phyloP scores from a whole-genome alignment of 2,888 invertebrate species.

The Silvanus unidentatus region DNA sequence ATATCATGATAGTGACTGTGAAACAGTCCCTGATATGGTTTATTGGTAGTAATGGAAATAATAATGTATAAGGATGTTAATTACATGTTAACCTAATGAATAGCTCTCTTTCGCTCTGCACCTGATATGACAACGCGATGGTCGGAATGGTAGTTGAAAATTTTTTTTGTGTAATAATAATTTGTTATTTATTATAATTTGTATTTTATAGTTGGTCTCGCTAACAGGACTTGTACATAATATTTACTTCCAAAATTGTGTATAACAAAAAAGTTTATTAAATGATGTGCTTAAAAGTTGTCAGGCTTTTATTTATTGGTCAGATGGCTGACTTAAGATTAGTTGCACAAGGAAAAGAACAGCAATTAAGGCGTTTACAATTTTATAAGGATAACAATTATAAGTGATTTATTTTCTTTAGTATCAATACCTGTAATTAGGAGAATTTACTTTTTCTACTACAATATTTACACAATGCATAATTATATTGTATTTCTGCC shows the following conservation, averaged over 20 bases:
- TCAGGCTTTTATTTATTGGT: too few relatives aligned
- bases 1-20: slow-evolving; percentile 32
- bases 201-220: slow-evolving; percentile 45
- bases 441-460: too few relatives aligned
- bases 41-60: slow-evolving; percentile 14
- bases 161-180: slow-evolving; percentile 32
- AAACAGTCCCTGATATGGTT: slow-evolving; percentile 25
- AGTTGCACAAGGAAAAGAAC: too few relatives aligned
- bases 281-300: slow-evolving; percentile 39
- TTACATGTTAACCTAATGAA: slow-evolving; percentile 21
- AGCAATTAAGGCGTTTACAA: too few relatives aligned
- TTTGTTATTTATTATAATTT: slow-evolving; percentile 44
- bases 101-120: slow-evolving; percentile 41
- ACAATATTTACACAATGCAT: too few relatives aligned
- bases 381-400: too few relatives aligned
- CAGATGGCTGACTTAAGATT: too few relatives aligned
- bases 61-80: slow-evolving; percentile 16
- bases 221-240: slow-evolving; percentile 46
- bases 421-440: too few relatives aligned
- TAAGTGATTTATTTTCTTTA: too few relatives aligned
- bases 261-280: slow-evolving; percentile 44
- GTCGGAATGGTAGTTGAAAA: slow-evolving; percentile 33
- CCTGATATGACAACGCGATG: slow-evolving; percentile 15
- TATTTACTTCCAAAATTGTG: slow-evolving; percentile 43
- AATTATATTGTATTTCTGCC: too few relatives aligned